A percentile compares a stretch with the other conserved stretches of the same genome.
Conservation (phyloP, 1,140 invertebrate species). For the Dendrolimus kikuchii region DNA sequence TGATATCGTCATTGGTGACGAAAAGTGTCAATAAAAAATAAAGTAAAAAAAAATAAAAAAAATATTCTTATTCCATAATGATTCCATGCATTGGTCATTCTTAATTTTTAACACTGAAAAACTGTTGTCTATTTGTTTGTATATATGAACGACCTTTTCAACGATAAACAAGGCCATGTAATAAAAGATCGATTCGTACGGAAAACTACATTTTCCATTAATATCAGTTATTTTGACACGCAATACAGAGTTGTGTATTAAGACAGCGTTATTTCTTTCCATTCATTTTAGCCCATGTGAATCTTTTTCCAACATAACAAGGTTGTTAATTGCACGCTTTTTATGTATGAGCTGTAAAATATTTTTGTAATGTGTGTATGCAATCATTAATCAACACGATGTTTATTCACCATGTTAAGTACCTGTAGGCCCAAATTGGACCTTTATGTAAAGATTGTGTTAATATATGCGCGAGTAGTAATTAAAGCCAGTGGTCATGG, state of each 20-base stretch:
- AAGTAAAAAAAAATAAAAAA: too few species aligned
- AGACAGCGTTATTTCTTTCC: constrained; percentile 13
- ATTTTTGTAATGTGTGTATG: constrained; percentile 29
- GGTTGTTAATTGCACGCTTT: constrained; percentile 27
- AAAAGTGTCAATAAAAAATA: too few species aligned
- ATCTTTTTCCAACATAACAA: constrained; percentile 12
- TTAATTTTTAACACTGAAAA: too few species aligned
- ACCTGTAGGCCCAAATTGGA: too few species aligned
- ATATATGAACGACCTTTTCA: constrained; percentile 8
- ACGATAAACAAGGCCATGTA: constrained; percentile 22
- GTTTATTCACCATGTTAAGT: too few species aligned
- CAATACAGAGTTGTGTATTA: constrained; percentile 20
- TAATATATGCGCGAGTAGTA: too few species aligned
- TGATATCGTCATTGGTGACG: too few species aligned
- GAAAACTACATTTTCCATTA: constrained; percentile 36
- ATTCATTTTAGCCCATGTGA: constrained; percentile 9
- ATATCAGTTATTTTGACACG: constrained; percentile 45
- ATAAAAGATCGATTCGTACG: constrained; percentile 28
- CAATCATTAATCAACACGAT: too few species aligned
- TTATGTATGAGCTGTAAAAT: constrained; percentile 5
- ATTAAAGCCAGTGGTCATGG: too few species aligned
- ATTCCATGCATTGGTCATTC: too few species aligned
- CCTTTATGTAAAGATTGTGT: too few species aligned
- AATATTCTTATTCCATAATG: too few species aligned
- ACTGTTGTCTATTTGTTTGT: neutral